Evolutionary conservation across 1,140 invertebrate genomes (phyloP).

Genomic region (Wasmannia auropunctata): DNA sequence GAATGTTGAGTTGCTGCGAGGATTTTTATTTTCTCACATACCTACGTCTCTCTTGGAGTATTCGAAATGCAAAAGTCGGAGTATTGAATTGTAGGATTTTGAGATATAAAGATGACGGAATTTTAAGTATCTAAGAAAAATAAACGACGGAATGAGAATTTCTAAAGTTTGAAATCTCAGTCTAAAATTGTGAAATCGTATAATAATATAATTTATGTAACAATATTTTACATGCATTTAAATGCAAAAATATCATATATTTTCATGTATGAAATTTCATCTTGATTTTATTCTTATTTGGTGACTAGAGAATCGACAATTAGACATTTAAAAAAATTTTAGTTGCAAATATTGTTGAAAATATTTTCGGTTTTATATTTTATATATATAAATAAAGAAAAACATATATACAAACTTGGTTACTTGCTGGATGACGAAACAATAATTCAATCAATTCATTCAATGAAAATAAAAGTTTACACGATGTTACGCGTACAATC

Average conservation of each 20-base stretch:
- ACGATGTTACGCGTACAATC: slow-evolving; percentile 20
- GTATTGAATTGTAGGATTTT: not conserved
- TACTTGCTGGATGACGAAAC: not conserved
- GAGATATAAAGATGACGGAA: not conserved
- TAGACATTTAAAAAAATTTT: not conserved
- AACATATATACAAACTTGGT: not conserved
- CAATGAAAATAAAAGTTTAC: slow-evolving; percentile 25
- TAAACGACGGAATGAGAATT: not conserved
- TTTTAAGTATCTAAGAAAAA: not conserved
- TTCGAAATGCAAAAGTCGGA: slow-evolving; percentile 12
- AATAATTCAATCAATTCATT: slow-evolving; percentile 1
- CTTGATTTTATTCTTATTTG: not conserved
- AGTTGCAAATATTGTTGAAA: not conserved
- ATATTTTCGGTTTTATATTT: not conserved
- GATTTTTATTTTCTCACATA: slow-evolving; percentile 30
- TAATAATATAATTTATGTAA: not conserved
- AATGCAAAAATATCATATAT: no score
- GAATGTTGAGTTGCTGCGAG: not conserved
- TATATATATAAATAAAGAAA: not conserved
- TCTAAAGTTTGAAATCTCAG: not conserved
- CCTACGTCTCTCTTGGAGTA: not conserved
- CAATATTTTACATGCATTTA: not conserved
- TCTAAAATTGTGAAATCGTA: not conserved
- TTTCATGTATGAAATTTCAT: not conserved
- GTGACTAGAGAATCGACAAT: not conserved